phyloP scores from a whole-genome alignment of 2,888 invertebrate species.

The Zonitis immaculata region DNA sequence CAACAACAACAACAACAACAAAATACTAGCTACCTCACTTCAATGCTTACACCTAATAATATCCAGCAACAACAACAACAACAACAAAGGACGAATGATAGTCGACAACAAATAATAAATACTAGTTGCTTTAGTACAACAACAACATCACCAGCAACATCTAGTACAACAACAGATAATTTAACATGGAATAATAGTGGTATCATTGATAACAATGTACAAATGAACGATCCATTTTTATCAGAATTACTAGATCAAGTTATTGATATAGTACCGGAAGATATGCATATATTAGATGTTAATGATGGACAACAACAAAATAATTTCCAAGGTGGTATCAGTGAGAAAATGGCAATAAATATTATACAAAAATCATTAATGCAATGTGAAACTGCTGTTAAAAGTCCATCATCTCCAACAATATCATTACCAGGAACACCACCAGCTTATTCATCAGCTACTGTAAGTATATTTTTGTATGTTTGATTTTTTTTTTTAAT shows the following conservation, averaged over 20 bases:
- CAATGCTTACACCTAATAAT: constrained; percentile 43
- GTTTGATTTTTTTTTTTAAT: constrained; percentile 9
- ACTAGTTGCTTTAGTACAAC: constrained; percentile 31
- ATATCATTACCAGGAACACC: constrained; percentile 55
- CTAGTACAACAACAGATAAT: constrained; percentile 39
- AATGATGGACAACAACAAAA: constrained; percentile 28
- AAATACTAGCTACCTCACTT: constrained; percentile 45
- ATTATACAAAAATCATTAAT: constrained; percentile 88
- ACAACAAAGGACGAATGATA: constrained; percentile 20
- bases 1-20: constrained; percentile 24
- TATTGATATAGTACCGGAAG: constrained; percentile 37
- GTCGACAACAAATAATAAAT: constrained; percentile 31
- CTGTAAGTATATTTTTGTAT: constrained; percentile 41
- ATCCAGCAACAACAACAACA: constrained; percentile 26
- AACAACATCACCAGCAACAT: constrained; percentile 37
- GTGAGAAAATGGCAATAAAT: constrained; percentile 78
- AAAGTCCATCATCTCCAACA: constrained; percentile 58
- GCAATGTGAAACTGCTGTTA: constrained; percentile 70
- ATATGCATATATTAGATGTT: constrained; percentile 47
- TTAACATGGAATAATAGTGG: constrained; percentile 40
- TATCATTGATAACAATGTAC: constrained; percentile 37
- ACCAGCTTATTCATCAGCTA: constrained; percentile 54
- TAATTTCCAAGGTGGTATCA: constrained; percentile 46
- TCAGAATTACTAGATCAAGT: constrained; percentile 72
- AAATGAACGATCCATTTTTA: constrained; percentile 62